Percentiles rank a stretch among this genome's conserved stretches.
Evolutionary conservation across 2,113 vertebrate genomes (phyloP).

Genomic region (Rutilus rutilus): DNA sequence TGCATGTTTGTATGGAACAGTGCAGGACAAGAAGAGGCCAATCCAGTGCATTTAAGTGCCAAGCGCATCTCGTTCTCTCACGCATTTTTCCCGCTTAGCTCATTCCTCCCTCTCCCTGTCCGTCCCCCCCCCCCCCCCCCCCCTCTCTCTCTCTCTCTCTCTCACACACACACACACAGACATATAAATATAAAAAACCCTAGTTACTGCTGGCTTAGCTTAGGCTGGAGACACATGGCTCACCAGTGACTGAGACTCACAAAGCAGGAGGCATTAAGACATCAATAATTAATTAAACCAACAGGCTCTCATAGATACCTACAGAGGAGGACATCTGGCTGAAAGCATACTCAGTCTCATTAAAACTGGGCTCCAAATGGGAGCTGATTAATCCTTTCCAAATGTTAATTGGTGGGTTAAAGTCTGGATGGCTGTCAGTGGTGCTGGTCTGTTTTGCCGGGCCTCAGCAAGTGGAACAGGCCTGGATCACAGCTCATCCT

Average conservation of each 20-base stretch:
- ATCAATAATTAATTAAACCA: slow-evolving; percentile 66
- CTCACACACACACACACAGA: not conserved
- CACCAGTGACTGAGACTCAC: slow-evolving; percentile 53
- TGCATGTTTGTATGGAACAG: slow-evolving; percentile 27
- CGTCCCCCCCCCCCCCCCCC: not conserved
- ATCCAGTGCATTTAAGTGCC: slow-evolving; percentile 58
- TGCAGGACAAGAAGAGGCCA: slow-evolving; percentile 18
- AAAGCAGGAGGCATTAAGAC: slow-evolving; percentile 62
- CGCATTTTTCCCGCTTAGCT: not conserved
- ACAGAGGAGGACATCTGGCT: slow-evolving; percentile 65
- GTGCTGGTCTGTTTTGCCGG: slow-evolving; percentile 62
- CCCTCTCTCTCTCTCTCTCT: not conserved
- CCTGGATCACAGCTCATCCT: slow-evolving; percentile 52
- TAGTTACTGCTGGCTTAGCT: slow-evolving; percentile 47
- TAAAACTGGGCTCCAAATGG: slow-evolving; percentile 62
- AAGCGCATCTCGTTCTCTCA: not conserved
- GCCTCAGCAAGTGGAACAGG: slow-evolving; percentile 57
- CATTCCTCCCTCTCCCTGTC: not conserved
- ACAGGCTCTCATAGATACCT: slow-evolving; percentile 62
- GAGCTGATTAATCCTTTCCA: slow-evolving; percentile 77
- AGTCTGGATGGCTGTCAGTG: slow-evolving; percentile 77
- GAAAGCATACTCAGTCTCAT: slow-evolving; percentile 60
- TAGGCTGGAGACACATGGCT: slow-evolving; percentile 44
- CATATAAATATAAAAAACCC: not conserved
- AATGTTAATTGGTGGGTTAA: slow-evolving; percentile 79